Evolutionary conservation across 2,113 vertebrate genomes (phyloP), one percentile per base, ranked within the genome.

Genomic region (Dascyllus trimaculatus): DNA sequence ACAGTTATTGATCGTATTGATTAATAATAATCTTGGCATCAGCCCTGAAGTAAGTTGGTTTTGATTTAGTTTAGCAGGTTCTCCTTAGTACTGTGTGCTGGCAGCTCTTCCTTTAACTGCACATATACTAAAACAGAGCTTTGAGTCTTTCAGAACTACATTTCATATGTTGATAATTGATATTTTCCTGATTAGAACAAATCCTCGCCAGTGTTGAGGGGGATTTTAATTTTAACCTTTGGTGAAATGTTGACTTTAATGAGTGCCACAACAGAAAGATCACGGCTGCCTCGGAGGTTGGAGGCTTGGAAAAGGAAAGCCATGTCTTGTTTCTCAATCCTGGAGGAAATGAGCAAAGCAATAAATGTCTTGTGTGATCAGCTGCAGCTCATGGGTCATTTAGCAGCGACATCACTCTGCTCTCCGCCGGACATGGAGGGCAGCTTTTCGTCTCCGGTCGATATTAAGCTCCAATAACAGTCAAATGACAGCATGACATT

Each of bases 381-480:
- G 67, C 78, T 29, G 77, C 54, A 62, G 73, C 84, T 86, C 65
- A 69, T 0, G 18, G 76, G 8, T 87, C 82, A 78, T 73, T 84
- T 32, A 58, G 51, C 83, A 79, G 57, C 45, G 1, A 49, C 59
- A 57, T 75, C 70, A 15, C 64, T 67, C 68, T 60, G 78, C 71
- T 84, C 63, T 54, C 25, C 57, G 1, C 32, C 18, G 29, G 75
- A 77, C 76, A 29, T 11, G 3, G 11, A 25, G 2, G 13, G 59
- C 53, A 26, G 51, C 64, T 46, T 67, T 45, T 11, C 19, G 52
- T 60, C 65, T 68, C 17, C 11, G 71, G 75, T 80, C 75, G 40
- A 56, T 40, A 43, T 14, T 6, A 25, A 69, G 40, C 69, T 26
- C 19, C 51, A 35, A 7, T 48, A 78, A 29, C 53, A 38, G 26